Conservation (phyloP, 92 coral and sea anemone species). For the Hydrozoanthus gracilis region DNA sequence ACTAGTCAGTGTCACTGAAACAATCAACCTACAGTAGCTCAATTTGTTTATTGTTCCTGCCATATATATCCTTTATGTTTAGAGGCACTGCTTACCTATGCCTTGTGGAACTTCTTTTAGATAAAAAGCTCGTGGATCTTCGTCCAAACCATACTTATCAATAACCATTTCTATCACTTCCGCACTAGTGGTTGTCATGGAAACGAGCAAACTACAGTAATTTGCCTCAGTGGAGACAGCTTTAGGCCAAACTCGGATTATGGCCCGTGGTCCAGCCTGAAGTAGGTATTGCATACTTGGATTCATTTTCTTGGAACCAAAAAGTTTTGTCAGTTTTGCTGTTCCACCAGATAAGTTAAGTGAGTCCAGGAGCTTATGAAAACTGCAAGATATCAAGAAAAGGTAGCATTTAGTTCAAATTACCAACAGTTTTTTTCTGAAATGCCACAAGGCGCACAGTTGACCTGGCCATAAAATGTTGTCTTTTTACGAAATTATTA, state of each 20-base stretch:
- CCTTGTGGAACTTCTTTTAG: slow-evolving; percentile 81
- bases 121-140: slow-evolving; percentile 87
- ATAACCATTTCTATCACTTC: slow-evolving; percentile 92
- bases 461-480: too few species aligned
- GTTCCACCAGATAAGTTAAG: slow-evolving; percentile 72
- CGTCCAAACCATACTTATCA: slow-evolving; percentile 83
- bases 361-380: slow-evolving; percentile 82
- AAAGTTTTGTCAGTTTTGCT: slow-evolving; percentile 74
- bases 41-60: background rate
- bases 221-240: slow-evolving; percentile 87
- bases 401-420: too few species aligned
- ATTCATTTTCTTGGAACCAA: slow-evolving; percentile 85
- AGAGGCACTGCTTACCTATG: slow-evolving; percentile 44
- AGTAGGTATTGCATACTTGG: slow-evolving; percentile 93
- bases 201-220: slow-evolving; percentile 92
- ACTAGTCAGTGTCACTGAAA: slow-evolving; percentile 81
- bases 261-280: slow-evolving; percentile 94
- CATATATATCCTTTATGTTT: background rate
- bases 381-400: slow-evolving; percentile 41
- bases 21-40: slow-evolving; percentile 89
- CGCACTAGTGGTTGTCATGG: slow-evolving; percentile 87
- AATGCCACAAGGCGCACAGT: too few species aligned
- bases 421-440: too few species aligned
- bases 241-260: slow-evolving; percentile 91
- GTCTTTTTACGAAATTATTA: too few species aligned